Conservation (phyloP, 2,888 invertebrate species). For the Drosophila testacea region DNA sequence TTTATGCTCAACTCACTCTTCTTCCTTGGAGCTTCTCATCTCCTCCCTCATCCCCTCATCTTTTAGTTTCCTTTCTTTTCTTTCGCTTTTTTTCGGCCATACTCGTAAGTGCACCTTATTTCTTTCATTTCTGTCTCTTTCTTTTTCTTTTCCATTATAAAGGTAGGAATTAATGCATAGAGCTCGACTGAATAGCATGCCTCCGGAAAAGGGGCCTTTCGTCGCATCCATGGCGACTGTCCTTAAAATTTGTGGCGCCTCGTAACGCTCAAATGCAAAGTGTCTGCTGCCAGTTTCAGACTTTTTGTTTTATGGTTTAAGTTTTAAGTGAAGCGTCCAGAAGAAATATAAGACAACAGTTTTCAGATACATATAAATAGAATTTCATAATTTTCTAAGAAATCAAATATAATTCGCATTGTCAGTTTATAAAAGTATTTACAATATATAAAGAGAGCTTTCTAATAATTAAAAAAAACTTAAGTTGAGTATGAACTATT, state of each 20-base stretch:
- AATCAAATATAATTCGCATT: conserved; percentile 2
- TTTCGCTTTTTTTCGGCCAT: conserved; percentile 37
- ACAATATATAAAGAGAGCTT: too few relatives aligned
- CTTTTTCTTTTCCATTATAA: conserved; percentile 69
- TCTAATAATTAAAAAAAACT: not conserved
- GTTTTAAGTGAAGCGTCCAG: conserved; percentile 52
- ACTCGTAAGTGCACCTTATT: conserved; percentile 77
- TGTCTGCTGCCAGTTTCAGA: conserved; percentile 63
- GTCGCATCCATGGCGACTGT: conserved; percentile 29
- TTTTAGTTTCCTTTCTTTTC: conserved; percentile 24
- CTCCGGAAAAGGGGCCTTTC: conserved; percentile 4
- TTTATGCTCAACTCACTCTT: conserved; percentile 60
- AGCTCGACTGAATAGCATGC: conserved; percentile 52
- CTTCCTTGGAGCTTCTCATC: not conserved
- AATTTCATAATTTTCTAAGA: conserved; percentile 18
- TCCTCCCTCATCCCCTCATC: not conserved
- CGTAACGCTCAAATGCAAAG: conserved; percentile 42
- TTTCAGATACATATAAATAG: conserved; percentile 17
- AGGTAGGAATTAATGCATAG: conserved; percentile 77
- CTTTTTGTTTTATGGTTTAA: conserved; percentile 73
- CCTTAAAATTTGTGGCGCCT: conserved; percentile 59
- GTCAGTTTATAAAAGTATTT: not conserved
- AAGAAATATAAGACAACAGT: conserved; percentile 10
- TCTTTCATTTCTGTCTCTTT: conserved; percentile 62
- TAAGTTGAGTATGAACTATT: not conserved